Conservation (phyloP, 2,797 vertebrate species). For the Myotis vivesi region DNA sequence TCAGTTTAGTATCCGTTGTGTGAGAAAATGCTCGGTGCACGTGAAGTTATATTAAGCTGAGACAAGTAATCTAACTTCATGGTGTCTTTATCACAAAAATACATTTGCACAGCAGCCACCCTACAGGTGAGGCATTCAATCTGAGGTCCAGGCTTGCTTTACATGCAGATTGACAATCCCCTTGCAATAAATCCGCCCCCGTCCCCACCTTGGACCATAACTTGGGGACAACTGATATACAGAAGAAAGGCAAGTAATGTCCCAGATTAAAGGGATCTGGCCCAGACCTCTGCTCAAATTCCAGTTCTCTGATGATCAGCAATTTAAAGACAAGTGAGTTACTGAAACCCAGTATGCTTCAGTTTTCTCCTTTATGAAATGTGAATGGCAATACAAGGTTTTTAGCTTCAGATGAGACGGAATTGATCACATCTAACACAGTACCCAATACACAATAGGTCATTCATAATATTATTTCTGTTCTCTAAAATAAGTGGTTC, state of each 20-base stretch:
- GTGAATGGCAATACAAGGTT: background rate
- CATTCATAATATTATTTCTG: background rate
- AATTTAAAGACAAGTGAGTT: background rate
- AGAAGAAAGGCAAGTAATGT: background rate
- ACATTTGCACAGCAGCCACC: background rate
- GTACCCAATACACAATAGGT: accelerated
- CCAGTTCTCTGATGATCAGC: background rate
- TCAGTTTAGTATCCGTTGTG: background rate
- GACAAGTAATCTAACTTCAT: background rate
- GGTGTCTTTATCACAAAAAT: background rate
- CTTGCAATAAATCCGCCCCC: background rate
- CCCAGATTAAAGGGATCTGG: background rate
- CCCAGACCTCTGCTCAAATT: background rate
- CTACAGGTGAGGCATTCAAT: background rate
- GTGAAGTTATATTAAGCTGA: background rate
- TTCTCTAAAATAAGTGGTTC: background rate
- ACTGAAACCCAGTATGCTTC: background rate
- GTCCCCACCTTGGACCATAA: background rate
- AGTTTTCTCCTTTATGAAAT: background rate
- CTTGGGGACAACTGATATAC: background rate
- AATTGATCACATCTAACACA: background rate
- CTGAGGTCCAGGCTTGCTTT: background rate
- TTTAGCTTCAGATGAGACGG: background rate
- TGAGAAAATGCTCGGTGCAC: background rate
- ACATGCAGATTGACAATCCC: background rate